Base-by-base conservation (phyloP, 2,113 vertebrate genomes). In the Calidris pygmaea region DNA sequence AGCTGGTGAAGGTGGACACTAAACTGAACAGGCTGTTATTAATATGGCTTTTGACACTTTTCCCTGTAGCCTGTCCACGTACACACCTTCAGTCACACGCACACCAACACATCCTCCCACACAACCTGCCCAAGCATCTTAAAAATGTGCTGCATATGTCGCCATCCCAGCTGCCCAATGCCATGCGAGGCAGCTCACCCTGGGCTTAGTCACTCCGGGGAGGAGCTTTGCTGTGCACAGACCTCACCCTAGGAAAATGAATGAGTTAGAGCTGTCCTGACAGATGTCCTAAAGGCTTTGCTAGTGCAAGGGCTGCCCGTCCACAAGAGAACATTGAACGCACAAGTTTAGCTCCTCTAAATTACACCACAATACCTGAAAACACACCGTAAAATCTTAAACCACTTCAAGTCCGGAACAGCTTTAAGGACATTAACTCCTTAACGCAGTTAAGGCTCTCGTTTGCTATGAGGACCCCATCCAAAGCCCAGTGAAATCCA, bases 131-230 rank as follows among this genome's bases (percentile, higher is more conserved):
- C 7, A 2, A 85, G 53, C n/a, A 14, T 17, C 22, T 5, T 17
- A 50, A 87, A 73, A 30, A 20, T 6, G 1, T 5, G 4, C 22
- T 34, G 18, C 0, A 0, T 15, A 1, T 1, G 7, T 18, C 37
- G 32, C 29, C n/a, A 29, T 47, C 48, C 34, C 68, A 39, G 56
- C 70, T 63, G 65, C 59, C 72, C 73, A 47, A 2, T 14, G 2
- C 30, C 0, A 2, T 14, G 41, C 34, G 32, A 2, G 5, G 34
- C 37, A 70, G 53, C 29, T 81, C 2, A 0, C 0, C 4, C 0
- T 3, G 32, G 52, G 35, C 24, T 75, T 10, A 37, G 39, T 30
- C 37, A 15, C 5, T 0, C 0, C 0, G 4, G 7, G 13, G 5
- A 77, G 90, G 26, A 89, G 34, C 41, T 53, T 85, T 14, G 32